Evolutionary conservation across 2,888 invertebrate species (phyloP), one percentile per base, ranked within the genome.

Genomic region (Ochlodes sylvanus): DNA sequence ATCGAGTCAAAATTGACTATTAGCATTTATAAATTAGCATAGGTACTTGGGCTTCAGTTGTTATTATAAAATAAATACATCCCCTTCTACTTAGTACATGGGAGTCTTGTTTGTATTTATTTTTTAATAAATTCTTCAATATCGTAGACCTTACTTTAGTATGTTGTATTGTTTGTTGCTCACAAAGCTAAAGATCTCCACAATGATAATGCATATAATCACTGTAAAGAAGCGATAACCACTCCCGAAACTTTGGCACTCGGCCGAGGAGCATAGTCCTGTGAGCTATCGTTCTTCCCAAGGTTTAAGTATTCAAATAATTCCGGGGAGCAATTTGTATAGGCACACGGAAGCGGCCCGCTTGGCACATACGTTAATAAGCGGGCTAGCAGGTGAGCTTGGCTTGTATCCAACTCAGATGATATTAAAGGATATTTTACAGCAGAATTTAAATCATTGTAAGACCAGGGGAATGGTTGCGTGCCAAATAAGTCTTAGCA

Each of bases 361-460:
- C 57, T 63, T 68, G 71, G 69, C 73, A 72, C 73, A 76, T 72
- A 69, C 71, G 75, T 75, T 77, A 76, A 76, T 76, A 77, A 76
- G 76, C 71, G 68, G 57, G 47, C n/a, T 63, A 63, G 62, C 73
- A 76, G 76, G 76, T 76, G 68, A 76, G 72, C 69, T 75, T 68
- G 76, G 76, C 76, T 50, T 69, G 64, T 58, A 64, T 75, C 77
- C 77, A 76, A 73, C 63, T 65, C 68, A 63, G 71, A 64, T 72
- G 71, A 75, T 76, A 76, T 75, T 76, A 77, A 71, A 74, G 75
- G 76, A 72, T 74, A 75, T 73, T 74, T 73, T 74, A 73, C 70
- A 68, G 73, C 72, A 68, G 68, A 69, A 69, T 63, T 69, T 76
- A 76, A 77, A 76, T 76, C 75, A 75, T 74, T 69, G 69, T 68